Conservation (phyloP, 2,888 invertebrate species). For the Capitulum mitella region DNA sequence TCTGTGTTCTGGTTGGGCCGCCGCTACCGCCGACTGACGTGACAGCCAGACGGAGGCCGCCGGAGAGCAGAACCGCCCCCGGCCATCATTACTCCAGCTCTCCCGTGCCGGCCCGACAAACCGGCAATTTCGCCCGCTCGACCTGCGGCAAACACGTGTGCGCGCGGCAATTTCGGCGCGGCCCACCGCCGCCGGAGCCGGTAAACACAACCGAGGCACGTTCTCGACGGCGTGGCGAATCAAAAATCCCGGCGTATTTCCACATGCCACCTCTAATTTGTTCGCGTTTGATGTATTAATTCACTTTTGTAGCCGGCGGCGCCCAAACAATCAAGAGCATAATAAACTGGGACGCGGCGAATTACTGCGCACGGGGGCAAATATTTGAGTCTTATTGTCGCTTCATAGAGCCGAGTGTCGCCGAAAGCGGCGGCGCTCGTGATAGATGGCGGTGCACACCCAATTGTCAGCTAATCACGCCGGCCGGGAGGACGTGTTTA, state of each 20-base stretch:
- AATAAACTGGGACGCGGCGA: not conserved
- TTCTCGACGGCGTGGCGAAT: not conserved
- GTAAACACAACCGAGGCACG: not conserved
- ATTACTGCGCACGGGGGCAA: slow-evolving; percentile 1
- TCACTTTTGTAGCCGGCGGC: slow-evolving; percentile 22
- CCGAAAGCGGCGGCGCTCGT: not conserved
- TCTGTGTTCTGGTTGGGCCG: too few relatives aligned
- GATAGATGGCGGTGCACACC: not conserved
- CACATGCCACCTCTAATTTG: slow-evolving; percentile 18
- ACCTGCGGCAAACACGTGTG: too few relatives aligned
- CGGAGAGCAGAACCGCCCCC: not conserved
- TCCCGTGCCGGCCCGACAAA: not conserved
- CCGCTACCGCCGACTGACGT: too few relatives aligned
- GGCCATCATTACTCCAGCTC: not conserved
- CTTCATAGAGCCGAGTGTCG: not conserved
- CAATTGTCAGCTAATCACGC: not conserved
- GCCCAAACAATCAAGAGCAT: slow-evolving; percentile 3
- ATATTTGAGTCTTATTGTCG: slow-evolving; percentile 19
- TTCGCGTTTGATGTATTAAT: slow-evolving; percentile 15
- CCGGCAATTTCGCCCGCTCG: too few relatives aligned
- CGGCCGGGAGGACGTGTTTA: not conserved
- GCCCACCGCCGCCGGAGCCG: not conserved
- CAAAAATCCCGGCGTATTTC: slow-evolving; percentile 7
- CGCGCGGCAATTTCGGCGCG: slow-evolving; percentile 14
- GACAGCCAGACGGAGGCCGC: too few relatives aligned